A percentile compares a stretch with the other conserved stretches of the same genome.
Conservation (phyloP, 2,113 vertebrate genomes). For the Ondatra zibethicus region DNA sequence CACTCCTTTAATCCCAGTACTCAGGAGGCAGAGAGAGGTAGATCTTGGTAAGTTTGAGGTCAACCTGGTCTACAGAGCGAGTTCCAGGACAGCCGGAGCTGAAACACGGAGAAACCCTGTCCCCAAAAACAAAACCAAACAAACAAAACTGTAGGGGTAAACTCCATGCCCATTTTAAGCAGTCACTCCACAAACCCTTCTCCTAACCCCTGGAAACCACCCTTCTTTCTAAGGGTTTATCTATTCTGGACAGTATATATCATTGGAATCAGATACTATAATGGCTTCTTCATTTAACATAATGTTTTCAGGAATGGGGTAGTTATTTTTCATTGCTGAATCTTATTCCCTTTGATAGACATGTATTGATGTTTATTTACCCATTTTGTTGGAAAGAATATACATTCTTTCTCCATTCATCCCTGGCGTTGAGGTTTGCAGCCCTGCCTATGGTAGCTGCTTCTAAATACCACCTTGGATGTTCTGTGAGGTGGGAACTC, state of each 20-base stretch:
- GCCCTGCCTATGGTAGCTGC: background rate
- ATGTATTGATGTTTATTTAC: background rate
- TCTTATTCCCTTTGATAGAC: background rate
- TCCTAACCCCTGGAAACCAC: background rate
- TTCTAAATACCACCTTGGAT: fast-evolving
- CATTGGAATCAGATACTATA: fast-evolving
- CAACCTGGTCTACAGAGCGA: no score
- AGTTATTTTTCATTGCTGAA: background rate
- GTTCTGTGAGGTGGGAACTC: background rate
- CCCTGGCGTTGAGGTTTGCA: background rate
- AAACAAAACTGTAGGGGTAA: background rate
- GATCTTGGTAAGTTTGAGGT: no score
- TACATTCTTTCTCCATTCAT: background rate
- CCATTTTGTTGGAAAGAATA: no score
- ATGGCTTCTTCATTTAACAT: background rate
- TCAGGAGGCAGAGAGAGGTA: no score
- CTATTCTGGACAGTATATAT: background rate
- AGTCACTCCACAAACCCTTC: background rate
- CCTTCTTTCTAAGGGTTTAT: background rate
- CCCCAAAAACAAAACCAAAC: no score
- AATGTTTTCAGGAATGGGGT: background rate
- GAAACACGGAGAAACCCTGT: no score
- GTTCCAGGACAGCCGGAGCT: no score
- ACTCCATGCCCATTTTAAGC: background rate
- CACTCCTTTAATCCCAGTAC: no score